These are phyloP conservation scores for Melitaea athalia DNA, from an alignment of 2,888 invertebrate species.

Conservation along the genomic window DNA sequence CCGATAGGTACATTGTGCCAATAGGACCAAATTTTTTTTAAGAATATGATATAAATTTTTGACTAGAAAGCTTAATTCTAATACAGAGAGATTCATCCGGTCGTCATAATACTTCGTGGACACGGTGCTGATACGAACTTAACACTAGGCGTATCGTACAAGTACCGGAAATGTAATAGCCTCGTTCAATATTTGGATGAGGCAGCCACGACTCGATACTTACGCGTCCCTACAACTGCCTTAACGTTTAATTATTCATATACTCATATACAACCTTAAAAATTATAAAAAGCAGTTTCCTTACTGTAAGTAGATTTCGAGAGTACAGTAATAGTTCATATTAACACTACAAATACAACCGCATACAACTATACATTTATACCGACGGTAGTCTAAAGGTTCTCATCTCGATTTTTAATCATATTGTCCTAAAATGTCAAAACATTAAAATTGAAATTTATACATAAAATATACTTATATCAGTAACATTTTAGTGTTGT, in stretches of 20 bases:
- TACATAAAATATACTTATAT: neutral
- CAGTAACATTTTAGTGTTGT: neutral
- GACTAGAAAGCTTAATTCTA: constrained; percentile 80
- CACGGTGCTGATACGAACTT: constrained; percentile 53
- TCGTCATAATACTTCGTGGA: constrained; percentile 73
- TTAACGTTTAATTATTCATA: constrained; percentile 1
- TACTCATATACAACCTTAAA: neutral
- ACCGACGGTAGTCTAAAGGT: neutral
- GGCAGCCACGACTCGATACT: constrained; percentile 41
- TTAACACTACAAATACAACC: constrained; percentile 32
- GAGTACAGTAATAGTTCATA: constrained; percentile 3
- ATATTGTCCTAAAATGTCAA: neutral
- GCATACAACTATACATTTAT: constrained; percentile 25
- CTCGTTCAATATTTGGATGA: constrained; percentile 67
- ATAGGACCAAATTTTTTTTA: constrained; percentile 31
- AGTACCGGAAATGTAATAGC: constrained; percentile 62
- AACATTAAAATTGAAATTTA: too few species aligned
- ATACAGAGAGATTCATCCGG: constrained; percentile 79
- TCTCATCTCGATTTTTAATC: neutral
- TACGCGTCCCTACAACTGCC: constrained; percentile 26
- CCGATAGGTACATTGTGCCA: constrained; percentile 29
- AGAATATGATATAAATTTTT: constrained; percentile 56
- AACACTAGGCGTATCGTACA: constrained; percentile 58
- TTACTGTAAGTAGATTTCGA: constrained; percentile 22
- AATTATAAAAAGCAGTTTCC: constrained; percentile 8